phyloP scores from a whole-genome alignment of 2,113 vertebrate genomes.

The Poeciliopsis retropinna region DNA sequence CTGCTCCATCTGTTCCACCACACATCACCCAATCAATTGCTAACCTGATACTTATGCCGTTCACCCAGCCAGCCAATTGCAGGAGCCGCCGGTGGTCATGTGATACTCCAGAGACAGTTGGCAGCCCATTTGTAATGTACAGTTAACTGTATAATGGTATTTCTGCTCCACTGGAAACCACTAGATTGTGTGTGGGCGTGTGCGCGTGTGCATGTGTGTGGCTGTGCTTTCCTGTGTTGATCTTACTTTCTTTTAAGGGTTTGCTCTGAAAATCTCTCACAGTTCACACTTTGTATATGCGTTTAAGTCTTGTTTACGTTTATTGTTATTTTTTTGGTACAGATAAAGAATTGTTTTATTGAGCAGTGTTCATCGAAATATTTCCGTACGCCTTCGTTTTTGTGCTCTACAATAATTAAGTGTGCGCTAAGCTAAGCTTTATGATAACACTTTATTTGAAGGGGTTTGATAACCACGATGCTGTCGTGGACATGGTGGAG shows the following conservation, averaged over 20 bases:
- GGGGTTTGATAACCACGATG: no score
- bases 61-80: constrained; percentile 61
- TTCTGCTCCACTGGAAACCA: constrained; percentile 61
- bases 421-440: no score
- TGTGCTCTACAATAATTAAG: background rate
- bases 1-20: constrained; percentile 72
- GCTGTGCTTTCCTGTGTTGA: constrained; percentile 12
- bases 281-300: constrained; percentile 4
- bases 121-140: constrained; percentile 73
- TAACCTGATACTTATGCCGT: constrained; percentile 64
- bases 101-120: constrained; percentile 73
- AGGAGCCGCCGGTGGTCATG: constrained; percentile 50
- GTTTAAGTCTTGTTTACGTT: constrained; percentile 2
- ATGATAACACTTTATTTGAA: no score
- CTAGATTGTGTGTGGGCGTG: constrained; percentile 41
- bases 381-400: background rate
- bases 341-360: background rate
- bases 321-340: background rate
- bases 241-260: constrained; percentile 27
- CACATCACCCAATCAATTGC: constrained; percentile 75
- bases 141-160: constrained; percentile 72
- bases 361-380: background rate
- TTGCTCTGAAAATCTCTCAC: constrained; percentile 41
- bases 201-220: constrained; percentile 8
- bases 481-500: no score